Conservation (phyloP, 1,140 invertebrate genomes). For the Drosophila santomea region DNA sequence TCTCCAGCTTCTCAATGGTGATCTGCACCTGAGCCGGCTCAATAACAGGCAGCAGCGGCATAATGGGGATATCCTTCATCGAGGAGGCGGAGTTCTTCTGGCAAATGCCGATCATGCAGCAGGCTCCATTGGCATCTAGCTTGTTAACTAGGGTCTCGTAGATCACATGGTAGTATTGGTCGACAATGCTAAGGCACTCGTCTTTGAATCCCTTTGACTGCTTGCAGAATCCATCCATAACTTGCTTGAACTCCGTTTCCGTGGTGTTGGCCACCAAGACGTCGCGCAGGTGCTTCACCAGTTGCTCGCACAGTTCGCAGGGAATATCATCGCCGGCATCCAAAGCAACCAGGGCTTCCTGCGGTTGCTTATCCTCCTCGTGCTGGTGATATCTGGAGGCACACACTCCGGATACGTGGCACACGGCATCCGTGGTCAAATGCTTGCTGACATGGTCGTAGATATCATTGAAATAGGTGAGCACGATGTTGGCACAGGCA, state of each 20-base stretch:
- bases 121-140: slow-evolving; percentile 89
- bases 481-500: slow-evolving; percentile 90
- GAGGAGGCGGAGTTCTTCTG: slow-evolving; percentile 68
- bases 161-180: slow-evolving; percentile 90
- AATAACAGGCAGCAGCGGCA: slow-evolving; percentile 73
- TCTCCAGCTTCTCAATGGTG: slow-evolving; percentile 65
- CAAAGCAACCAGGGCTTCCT: slow-evolving; percentile 86
- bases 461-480: slow-evolving; percentile 90
- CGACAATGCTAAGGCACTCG: slow-evolving; percentile 89
- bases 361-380: slow-evolving; percentile 84
- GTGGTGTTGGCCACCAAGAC: slow-evolving; percentile 94
- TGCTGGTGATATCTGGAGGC: slow-evolving; percentile 88
- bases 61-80: slow-evolving; percentile 52
- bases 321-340: slow-evolving; percentile 88
- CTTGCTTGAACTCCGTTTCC: slow-evolving; percentile 91
- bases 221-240: slow-evolving; percentile 92
- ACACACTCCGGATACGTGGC: slow-evolving; percentile 91
- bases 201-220: slow-evolving; percentile 89
- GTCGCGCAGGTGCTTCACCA: slow-evolving; percentile 92
- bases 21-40: slow-evolving; percentile 75
- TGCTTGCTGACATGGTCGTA: slow-evolving; percentile 87
- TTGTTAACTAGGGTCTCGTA: slow-evolving; percentile 90
- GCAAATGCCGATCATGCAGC: slow-evolving; percentile 90
- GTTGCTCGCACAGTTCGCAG: slow-evolving; percentile 93
- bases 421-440: slow-evolving; percentile 88